These are phyloP conservation scores for Odontocerum albicorne DNA, from an alignment of 2,888 invertebrate species.

Conservation along the genomic window DNA sequence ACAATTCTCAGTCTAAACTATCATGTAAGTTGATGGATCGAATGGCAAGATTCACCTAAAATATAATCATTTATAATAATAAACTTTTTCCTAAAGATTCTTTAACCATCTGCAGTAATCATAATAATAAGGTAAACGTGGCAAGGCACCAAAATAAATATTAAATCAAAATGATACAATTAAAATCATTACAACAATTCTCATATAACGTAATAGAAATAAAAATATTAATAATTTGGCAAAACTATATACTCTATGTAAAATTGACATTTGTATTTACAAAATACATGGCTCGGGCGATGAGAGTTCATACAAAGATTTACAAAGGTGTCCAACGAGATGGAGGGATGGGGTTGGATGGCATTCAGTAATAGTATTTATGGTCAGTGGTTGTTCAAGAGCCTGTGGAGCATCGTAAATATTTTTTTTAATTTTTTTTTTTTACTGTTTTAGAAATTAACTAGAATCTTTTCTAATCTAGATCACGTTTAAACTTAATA, in stretches of 20 bases:
- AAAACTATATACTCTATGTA: constrained; percentile 34
- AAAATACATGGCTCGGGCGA: constrained; percentile 34
- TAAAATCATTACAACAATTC: too few relatives aligned
- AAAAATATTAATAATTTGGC: constrained; percentile 34
- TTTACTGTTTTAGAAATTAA: too few relatives aligned
- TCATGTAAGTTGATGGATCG: constrained; percentile 32
- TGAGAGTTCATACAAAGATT: too few relatives aligned
- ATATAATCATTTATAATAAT: constrained; percentile 23
- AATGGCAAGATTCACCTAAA: constrained; percentile 36
- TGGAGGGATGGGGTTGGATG: constrained; percentile 1
- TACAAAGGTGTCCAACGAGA: too few relatives aligned
- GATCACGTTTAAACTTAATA: too few relatives aligned
- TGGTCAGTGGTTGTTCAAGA: too few relatives aligned
- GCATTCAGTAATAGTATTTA: too few relatives aligned
- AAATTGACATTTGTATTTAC: constrained; percentile 36
- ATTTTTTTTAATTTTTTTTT: too few relatives aligned
- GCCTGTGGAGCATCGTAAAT: too few relatives aligned
- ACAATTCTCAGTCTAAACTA: constrained; percentile 37
- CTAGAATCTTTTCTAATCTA: constrained; percentile 5
- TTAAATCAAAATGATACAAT: too few relatives aligned
- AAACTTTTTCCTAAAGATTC: constrained; percentile 30
- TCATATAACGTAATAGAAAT: constrained; percentile 28
- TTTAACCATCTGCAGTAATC: too few relatives aligned
- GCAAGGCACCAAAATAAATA: too few relatives aligned
- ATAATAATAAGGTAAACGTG: constrained; percentile 24